Evolutionary conservation across 2,888 invertebrate genomes (phyloP).

Genomic region (Cantharis flavilabris): DNA sequence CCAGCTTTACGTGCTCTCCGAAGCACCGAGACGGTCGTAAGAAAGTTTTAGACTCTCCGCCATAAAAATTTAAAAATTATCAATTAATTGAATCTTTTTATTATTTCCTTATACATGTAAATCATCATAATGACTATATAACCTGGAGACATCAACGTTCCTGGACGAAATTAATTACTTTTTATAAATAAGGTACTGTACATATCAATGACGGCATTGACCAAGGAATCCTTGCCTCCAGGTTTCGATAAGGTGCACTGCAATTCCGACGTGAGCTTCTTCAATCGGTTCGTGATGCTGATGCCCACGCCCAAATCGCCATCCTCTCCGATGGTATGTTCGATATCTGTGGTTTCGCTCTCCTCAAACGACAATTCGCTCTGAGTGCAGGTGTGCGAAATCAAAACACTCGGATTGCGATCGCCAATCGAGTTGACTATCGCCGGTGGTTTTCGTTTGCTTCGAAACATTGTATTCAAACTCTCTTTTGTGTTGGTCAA

Average conservation of each 20-base stretch:
- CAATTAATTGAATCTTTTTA: neutral
- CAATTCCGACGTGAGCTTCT: slow-evolving; percentile 2
- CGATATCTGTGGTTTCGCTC: neutral
- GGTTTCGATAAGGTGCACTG: neutral
- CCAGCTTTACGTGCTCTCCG: no score
- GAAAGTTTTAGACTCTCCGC: no score
- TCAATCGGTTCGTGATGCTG: neutral
- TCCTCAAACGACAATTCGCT: neutral
- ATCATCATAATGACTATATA: neutral
- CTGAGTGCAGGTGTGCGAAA: neutral
- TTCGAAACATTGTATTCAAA: neutral
- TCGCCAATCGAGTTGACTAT: neutral
- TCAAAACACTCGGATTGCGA: neutral
- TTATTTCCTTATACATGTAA: neutral
- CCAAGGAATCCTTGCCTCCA: slow-evolving; percentile 1
- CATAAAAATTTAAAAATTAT: no score
- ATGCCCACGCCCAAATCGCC: neutral
- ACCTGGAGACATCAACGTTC: neutral
- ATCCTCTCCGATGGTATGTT: neutral
- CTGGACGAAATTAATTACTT: neutral
- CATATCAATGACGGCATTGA: slow-evolving; percentile 2
- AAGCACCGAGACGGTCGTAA: no score
- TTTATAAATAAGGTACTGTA: slow-evolving; percentile 2
- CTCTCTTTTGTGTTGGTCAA: neutral
- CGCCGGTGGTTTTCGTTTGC: neutral